phyloP scores from a whole-genome alignment of 2,888 invertebrate genomes.

The Agrochola lota region DNA sequence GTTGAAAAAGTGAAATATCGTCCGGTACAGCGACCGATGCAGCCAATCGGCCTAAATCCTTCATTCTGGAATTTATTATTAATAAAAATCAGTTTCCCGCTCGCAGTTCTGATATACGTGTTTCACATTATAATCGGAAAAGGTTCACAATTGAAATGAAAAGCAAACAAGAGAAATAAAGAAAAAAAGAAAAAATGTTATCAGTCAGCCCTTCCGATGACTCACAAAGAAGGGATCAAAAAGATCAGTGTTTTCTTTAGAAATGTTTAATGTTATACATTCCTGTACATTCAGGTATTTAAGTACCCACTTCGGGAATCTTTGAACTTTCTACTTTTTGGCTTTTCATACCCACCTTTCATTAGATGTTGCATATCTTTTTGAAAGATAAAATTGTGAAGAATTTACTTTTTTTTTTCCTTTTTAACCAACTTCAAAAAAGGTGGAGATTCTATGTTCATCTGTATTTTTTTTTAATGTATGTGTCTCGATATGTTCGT shows the following conservation, averaged over 20 bases:
- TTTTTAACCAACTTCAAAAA: too few relatives aligned
- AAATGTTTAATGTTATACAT: slow-evolving; percentile 61
- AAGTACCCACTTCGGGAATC: slow-evolving; percentile 22
- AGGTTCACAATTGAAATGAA: slow-evolving; percentile 37
- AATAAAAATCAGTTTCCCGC: slow-evolving; percentile 62
- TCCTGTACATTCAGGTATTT: slow-evolving; percentile 37
- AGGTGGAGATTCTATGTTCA: too few relatives aligned
- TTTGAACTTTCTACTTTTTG: slow-evolving; percentile 22
- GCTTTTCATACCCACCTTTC: neutral
- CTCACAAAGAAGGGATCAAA: slow-evolving; percentile 63
- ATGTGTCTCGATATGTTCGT: too few relatives aligned
- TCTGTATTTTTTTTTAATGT: too few relatives aligned
- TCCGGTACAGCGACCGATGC: slow-evolving; percentile 28
- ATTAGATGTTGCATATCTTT: slow-evolving; percentile 19
- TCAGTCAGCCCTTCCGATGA: slow-evolving; percentile 42
- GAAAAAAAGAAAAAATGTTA: slow-evolving; percentile 53
- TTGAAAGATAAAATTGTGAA: neutral
- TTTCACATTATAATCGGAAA: slow-evolving; percentile 41
- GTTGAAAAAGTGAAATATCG: slow-evolving; percentile 47
- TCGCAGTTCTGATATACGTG: slow-evolving; percentile 32
- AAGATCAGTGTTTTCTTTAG: slow-evolving; percentile 68
- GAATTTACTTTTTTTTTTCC: neutral
- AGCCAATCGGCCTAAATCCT: slow-evolving; percentile 62
- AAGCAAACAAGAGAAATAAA: slow-evolving; percentile 53
- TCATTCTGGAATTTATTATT: slow-evolving; percentile 54